These are phyloP conservation scores for Caenorhabditis sp. DNA, from an alignment of 2,888 invertebrate species.

Conservation along the genomic window DNA sequence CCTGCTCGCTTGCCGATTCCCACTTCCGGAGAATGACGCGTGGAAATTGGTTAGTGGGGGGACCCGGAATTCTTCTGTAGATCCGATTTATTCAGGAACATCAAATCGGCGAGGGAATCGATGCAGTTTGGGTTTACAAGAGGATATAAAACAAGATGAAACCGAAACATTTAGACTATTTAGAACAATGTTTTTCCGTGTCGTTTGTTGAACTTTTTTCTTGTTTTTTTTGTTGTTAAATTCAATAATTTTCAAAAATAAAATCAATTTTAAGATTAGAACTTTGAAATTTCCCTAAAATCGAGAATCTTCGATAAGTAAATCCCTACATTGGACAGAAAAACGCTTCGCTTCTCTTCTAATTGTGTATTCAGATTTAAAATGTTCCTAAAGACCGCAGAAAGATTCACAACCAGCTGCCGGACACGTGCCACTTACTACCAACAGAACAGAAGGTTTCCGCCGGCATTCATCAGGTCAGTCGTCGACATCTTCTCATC, in stretches of 20 bases:
- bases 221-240: slow-evolving; percentile 13
- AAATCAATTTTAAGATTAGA: neutral
- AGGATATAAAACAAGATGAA: slow-evolving; percentile 18
- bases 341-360: too few relatives aligned
- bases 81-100: slow-evolving; percentile 34
- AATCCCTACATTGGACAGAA: slow-evolving; percentile 10
- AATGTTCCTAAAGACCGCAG: slow-evolving; percentile 39
- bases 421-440: slow-evolving; percentile 71
- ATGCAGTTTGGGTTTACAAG: slow-evolving; percentile 80
- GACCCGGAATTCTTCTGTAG: neutral
- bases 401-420: slow-evolving; percentile 7
- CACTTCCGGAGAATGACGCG: slow-evolving; percentile 73
- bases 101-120: slow-evolving; percentile 80
- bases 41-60: slow-evolving; percentile 57
- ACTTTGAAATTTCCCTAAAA: slow-evolving; percentile 1
- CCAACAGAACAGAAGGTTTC: slow-evolving; percentile 63
- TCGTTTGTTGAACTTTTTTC: slow-evolving; percentile 35
- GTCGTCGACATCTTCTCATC: too few relatives aligned
- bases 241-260: neutral
- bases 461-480: slow-evolving; percentile 71
- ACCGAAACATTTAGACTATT: slow-evolving; percentile 6
- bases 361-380: neutral
- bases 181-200: slow-evolving; percentile 3
- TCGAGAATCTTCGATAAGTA: slow-evolving; percentile 37
- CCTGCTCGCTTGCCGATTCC: slow-evolving; percentile 81